Conservation (phyloP, 2,113 vertebrate species). For the Motacilla alba region DNA sequence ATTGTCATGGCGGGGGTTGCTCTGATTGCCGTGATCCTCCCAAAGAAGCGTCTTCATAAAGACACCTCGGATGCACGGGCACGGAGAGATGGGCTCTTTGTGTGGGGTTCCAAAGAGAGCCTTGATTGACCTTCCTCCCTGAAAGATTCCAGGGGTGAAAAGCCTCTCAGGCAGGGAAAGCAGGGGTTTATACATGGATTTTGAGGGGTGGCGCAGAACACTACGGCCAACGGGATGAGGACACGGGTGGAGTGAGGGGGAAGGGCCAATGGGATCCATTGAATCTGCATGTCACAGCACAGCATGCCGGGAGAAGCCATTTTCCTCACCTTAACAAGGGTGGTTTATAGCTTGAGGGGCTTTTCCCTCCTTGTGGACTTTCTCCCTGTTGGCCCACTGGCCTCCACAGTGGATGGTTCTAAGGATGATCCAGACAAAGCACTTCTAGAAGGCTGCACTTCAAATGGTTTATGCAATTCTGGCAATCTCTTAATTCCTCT, state of each 20-base stretch:
- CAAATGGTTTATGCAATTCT: neutral
- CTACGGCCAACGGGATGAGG: neutral
- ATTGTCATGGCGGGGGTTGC: rapidly evolving
- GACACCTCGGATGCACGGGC: rapidly evolving
- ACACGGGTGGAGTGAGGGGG: neutral
- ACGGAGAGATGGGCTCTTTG: neutral
- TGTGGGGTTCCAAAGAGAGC: neutral
- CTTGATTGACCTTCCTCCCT: neutral
- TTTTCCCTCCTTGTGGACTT: neutral
- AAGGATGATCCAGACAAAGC: neutral
- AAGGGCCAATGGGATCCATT: neutral
- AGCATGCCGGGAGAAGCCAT: neutral
- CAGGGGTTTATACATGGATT: neutral
- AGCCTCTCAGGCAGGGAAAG: neutral
- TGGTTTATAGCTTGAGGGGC: neutral
- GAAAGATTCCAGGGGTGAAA: neutral
- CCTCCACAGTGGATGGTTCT: neutral
- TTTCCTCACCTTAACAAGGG: neutral
- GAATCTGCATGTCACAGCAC: neutral
- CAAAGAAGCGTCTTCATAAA: rapidly evolving
- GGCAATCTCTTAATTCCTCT: constrained; percentile 20
- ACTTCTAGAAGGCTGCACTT: neutral
- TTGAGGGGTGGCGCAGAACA: neutral
- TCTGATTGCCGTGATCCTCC: neutral
- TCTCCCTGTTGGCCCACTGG: neutral